A percentile compares a stretch with the other conserved stretches of the same genome.
Evolutionary conservation across 2,113 vertebrate species (phyloP).

Genomic region (Eptatretus burgeri): DNA sequence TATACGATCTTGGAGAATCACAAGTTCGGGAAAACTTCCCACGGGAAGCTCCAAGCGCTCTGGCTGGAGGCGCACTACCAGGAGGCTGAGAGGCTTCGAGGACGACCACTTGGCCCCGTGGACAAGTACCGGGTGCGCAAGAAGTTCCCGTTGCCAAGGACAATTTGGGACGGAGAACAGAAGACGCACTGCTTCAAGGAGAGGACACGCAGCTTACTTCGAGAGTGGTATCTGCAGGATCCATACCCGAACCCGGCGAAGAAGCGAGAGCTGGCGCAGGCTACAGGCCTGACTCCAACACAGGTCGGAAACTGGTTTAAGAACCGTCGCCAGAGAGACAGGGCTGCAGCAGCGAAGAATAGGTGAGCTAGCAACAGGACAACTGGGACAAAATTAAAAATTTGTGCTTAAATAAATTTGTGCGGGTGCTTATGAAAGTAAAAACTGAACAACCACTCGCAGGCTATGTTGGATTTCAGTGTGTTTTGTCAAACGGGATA

Average conservation of each 20-base stretch:
- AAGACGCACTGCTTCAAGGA: conserved; percentile 71
- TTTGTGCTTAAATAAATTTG: no score
- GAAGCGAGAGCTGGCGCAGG: conserved; percentile 30
- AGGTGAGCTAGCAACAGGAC: conserved; percentile 14
- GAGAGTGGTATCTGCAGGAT: conserved; percentile 37
- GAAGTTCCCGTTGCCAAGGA: conserved; percentile 96
- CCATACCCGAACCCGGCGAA: conserved; percentile 33
- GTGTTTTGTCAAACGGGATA: no score
- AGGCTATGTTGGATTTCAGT: no score
- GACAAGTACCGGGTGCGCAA: conserved; percentile 96
- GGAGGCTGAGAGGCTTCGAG: conserved; percentile 89
- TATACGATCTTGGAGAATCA: conserved; percentile 93
- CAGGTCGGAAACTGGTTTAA: conserved; percentile 45
- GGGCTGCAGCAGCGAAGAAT: conserved; percentile 32
- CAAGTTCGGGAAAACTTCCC: conserved; percentile 98
- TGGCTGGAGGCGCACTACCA: conserved; percentile 98
- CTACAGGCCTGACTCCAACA: conserved; percentile 29
- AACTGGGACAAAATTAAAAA: no score
- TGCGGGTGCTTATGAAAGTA: no score
- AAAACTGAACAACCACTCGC: no score
- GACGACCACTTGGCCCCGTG: conserved; percentile 79
- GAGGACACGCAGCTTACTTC: conserved; percentile 26
- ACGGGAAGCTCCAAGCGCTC: conserved; percentile 83
- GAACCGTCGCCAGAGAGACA: conserved; percentile 29
- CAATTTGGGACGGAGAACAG: conserved; percentile 98